phyloP scores from a whole-genome alignment of 2,113 vertebrate species.

The Eublepharis macularius region DNA sequence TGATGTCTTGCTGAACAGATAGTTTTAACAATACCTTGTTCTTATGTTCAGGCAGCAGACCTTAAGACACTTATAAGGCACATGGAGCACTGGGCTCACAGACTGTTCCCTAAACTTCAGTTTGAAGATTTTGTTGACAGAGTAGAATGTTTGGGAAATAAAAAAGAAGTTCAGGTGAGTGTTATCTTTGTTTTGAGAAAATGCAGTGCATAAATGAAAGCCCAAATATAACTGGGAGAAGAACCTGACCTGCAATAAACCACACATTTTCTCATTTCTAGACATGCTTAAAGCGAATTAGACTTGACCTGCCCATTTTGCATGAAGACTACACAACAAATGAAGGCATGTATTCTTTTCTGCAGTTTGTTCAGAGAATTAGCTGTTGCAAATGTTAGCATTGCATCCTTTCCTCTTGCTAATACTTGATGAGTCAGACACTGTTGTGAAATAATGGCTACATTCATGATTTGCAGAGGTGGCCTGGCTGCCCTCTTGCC shows the following conservation, averaged over 20 bases:
- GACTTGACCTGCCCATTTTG: conserved; percentile 90
- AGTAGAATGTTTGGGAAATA: conserved; percentile 87
- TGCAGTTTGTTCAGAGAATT: neutral
- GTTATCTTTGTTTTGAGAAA: neutral
- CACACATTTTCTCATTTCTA: conserved; percentile 60
- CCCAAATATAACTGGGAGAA: neutral
- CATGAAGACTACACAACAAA: conserved; percentile 84
- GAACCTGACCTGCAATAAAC: neutral
- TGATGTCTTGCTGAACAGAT: neutral
- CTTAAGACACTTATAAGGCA: conserved; percentile 85
- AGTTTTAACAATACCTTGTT: conserved; percentile 24
- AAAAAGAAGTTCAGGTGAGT: conserved; percentile 94
- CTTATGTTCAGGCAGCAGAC: conserved; percentile 82
- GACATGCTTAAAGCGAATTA: conserved; percentile 95
- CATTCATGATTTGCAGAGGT: neutral
- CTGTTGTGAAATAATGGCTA: neutral
- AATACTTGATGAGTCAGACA: neutral
- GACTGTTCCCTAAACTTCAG: conserved; percentile 90
- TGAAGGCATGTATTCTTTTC: conserved; percentile 68
- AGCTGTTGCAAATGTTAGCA: neutral
- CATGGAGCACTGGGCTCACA: conserved; percentile 98
- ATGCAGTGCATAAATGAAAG: neutral
- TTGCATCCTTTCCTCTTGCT: neutral
- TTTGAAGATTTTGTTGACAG: conserved; percentile 93
- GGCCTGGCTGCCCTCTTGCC: neutral